phyloP scores from a whole-genome alignment of 2,888 invertebrate genomes.

The Matsumyia berberina region DNA sequence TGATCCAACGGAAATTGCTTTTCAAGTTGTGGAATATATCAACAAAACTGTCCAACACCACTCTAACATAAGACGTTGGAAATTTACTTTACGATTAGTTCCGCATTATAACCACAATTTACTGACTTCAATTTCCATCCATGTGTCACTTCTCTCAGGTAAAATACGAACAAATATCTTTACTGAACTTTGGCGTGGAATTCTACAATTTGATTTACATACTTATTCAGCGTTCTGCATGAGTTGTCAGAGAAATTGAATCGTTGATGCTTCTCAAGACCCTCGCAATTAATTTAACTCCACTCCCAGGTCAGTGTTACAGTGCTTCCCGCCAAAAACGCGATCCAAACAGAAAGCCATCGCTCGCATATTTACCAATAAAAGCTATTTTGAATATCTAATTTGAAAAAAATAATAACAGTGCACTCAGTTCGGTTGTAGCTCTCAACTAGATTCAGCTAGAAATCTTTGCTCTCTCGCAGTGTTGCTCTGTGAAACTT shows the following conservation, averaged over 20 bases:
- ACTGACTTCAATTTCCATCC: neutral
- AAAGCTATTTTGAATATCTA: constrained; percentile 7
- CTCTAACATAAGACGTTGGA: too few species aligned
- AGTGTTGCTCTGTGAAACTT: too few species aligned
- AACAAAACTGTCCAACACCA: too few species aligned
- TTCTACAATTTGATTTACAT: neutral
- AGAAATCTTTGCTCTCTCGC: constrained; percentile 3
- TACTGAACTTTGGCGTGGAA: neutral
- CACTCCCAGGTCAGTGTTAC: too few species aligned
- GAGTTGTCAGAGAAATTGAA: constrained; percentile 1
- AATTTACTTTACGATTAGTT: too few species aligned
- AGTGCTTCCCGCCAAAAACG: constrained; percentile 8
- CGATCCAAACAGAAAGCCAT: neutral
- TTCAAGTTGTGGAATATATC: too few species aligned
- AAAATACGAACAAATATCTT: neutral
- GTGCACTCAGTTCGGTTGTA: neutral
- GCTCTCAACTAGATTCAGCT: constrained; percentile 11
- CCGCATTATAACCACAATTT: too few species aligned
- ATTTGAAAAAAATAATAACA: neutral
- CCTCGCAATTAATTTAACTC: neutral
- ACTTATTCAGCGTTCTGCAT: constrained; percentile 19
- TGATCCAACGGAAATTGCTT: too few species aligned
- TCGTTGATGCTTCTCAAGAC: too few species aligned
- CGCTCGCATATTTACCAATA: neutral
- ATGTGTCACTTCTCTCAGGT: neutral